A percentile compares a stretch with the other conserved stretches of the same genome.
phyloP scores from a whole-genome alignment of 1,140 invertebrate species.

The Pseudobourletiella spinata region DNA sequence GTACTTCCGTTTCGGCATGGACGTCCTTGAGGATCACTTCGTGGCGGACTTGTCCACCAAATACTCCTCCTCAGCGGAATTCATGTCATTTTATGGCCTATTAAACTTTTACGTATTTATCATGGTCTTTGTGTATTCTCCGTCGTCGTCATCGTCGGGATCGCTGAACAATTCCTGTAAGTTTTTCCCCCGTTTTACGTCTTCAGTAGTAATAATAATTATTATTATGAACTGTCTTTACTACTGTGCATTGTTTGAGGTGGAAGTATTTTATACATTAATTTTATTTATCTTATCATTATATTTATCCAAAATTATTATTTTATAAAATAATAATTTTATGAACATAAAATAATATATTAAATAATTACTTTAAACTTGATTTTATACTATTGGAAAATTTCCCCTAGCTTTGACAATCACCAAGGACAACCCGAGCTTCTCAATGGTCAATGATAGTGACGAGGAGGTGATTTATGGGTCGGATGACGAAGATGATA shows the following conservation, averaged over 20 bases:
- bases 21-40: slow-evolving; percentile 86
- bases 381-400: slow-evolving; percentile 14
- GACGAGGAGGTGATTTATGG: slow-evolving; percentile 96
- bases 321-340: too few relatives aligned
- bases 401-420: slow-evolving; percentile 65
- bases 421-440: slow-evolving; percentile 92
- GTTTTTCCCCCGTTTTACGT: slow-evolving; percentile 33
- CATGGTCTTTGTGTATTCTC: slow-evolving; percentile 91
- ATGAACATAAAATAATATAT: too few relatives aligned
- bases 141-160: slow-evolving; percentile 62
- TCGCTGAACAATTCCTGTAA: slow-evolving; percentile 57
- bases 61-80: slow-evolving; percentile 82
- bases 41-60: slow-evolving; percentile 74
- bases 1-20: slow-evolving; percentile 72
- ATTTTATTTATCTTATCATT: slow-evolving; percentile 16
- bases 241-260: too few relatives aligned
- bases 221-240: not conserved
- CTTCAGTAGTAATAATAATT: not conserved
- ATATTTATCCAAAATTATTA: slow-evolving; percentile 5
- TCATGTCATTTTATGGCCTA: slow-evolving; percentile 90
- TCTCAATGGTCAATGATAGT: slow-evolving; percentile 97
- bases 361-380: not conserved
- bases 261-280: slow-evolving; percentile 3
- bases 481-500: slow-evolving; percentile 65
- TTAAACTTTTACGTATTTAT: slow-evolving; percentile 89